phyloP scores from a whole-genome alignment of 30 jellyfish, hydroid and myxozoan species.

The Aurelia aurita region DNA sequence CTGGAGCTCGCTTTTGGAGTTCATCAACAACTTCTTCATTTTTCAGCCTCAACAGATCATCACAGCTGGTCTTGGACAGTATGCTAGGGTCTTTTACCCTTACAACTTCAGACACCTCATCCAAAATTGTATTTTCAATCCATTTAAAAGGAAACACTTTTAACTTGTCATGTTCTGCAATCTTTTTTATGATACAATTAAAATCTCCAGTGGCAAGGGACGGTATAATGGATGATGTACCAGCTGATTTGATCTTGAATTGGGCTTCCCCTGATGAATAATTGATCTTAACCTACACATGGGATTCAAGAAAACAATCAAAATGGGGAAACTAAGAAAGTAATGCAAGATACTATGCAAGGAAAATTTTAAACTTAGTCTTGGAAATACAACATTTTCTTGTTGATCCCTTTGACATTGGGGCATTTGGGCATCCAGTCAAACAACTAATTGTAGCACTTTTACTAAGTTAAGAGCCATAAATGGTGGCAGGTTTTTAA shows the following conservation, averaged over 20 bases:
- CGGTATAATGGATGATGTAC: conserved; percentile 10
- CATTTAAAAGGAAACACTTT: not conserved
- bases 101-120: conserved; percentile 26
- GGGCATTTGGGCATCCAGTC: no score
- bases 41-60: conserved; percentile 1
- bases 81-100: conserved; percentile 22
- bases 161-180: not conserved
- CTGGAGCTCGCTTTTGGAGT: conserved; percentile 13
- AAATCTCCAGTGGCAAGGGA: conserved; percentile 24
- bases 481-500: no score
- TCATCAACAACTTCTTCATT: conserved; percentile 14
- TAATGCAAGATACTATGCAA: not conserved
- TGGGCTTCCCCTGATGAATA: conserved; percentile 18
- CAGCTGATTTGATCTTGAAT: not conserved
- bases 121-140: conserved; percentile 12
- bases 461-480: no score
- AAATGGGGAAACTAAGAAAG: not conserved
- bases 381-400: no score
- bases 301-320: no score
- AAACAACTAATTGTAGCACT: no score
- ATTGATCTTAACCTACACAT: conserved; percentile 6
- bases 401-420: no score
- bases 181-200: not conserved
- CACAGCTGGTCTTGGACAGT: conserved; percentile 9
- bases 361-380: no score